These are phyloP conservation scores for Pampusana beccarii DNA, from an alignment of 2,113 vertebrate species.

Conservation along the genomic window DNA sequence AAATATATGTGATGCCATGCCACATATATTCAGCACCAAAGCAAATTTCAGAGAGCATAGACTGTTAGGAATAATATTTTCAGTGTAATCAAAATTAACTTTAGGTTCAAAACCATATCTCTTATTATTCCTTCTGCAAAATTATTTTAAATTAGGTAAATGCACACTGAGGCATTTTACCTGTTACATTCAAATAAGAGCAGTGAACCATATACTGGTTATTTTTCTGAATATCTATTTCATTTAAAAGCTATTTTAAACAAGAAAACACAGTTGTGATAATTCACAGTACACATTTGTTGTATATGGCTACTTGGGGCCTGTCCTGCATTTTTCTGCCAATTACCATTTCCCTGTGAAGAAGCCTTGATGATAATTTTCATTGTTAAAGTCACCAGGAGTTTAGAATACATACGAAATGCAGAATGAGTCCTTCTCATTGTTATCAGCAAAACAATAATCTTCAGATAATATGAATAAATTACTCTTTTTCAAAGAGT, in stretches of 20 bases:
- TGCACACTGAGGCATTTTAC: background rate
- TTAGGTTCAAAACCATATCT: background rate
- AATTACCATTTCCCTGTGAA: background rate
- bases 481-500: background rate
- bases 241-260: background rate
- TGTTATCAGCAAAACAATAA: conserved; percentile 6
- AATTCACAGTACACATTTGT: background rate
- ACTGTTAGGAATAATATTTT: background rate
- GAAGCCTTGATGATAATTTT: background rate
- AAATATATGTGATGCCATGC: background rate
- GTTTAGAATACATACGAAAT: background rate
- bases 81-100: background rate
- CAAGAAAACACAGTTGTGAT: background rate
- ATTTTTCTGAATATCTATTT: background rate
- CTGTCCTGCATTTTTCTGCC: background rate
- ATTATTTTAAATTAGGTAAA: conserved; percentile 22
- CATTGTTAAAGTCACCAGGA: background rate
- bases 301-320: background rate
- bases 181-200: background rate
- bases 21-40: background rate
- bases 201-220: background rate
- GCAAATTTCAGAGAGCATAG: background rate
- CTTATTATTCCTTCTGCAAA: background rate
- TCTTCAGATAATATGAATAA: conserved; percentile 21
- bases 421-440: background rate